Evolutionary conservation across 2,797 vertebrate species (phyloP).

Genomic region (Lophura swinhoii): DNA sequence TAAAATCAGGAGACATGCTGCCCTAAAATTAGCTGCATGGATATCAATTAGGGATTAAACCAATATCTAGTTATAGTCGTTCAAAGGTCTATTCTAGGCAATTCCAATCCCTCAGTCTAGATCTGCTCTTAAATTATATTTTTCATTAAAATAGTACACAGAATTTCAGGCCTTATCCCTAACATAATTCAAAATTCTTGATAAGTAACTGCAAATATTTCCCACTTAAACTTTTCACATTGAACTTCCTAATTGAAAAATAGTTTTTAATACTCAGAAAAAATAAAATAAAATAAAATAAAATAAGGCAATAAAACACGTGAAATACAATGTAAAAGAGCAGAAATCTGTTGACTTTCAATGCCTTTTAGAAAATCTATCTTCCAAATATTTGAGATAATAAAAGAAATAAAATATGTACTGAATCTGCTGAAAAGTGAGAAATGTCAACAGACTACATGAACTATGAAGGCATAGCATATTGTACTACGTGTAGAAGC

Average conservation of each 20-base stretch:
- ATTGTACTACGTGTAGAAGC: fast-evolving
- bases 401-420: not conserved
- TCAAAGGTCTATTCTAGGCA: not conserved
- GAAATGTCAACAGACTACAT: not conserved
- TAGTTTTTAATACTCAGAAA: not conserved
- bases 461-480: not conserved
- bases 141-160: not conserved
- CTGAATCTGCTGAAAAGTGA: not conserved
- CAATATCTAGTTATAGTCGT: not conserved
- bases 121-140: not conserved
- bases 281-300: not conserved
- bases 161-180: not conserved
- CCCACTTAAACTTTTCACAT: not conserved
- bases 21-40: fast-evolving
- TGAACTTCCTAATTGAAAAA: not conserved
- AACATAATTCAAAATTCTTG: not conserved
- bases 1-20: fast-evolving
- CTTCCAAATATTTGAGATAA: not conserved
- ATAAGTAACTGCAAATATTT: not conserved
- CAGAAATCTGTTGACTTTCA: not conserved
- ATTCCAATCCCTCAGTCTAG: not conserved
- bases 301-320: not conserved
- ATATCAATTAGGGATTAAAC: not conserved
- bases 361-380: not conserved
- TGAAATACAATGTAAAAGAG: not conserved